phyloP scores from a whole-genome alignment of 1,140 invertebrate species.

The Panonychus citri region DNA sequence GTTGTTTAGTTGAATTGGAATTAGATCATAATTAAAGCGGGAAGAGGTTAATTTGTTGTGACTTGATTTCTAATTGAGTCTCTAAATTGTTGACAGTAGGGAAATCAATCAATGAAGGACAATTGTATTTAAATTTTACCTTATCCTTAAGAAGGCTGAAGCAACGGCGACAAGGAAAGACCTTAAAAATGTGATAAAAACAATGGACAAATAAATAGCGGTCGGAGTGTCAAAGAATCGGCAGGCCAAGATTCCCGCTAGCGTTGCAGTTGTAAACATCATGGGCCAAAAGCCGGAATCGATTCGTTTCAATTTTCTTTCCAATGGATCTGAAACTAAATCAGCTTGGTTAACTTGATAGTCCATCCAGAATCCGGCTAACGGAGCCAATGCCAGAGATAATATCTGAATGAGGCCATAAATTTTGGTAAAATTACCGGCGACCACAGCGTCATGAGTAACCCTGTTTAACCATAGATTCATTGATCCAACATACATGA shows the following conservation, averaged over 20 bases:
- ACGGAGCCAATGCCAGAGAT: slow-evolving; percentile 11
- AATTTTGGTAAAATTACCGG: slow-evolving; percentile 9
- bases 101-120: no score
- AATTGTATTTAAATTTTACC: slow-evolving; percentile 10
- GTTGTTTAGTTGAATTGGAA: no score
- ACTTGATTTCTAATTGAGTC: no score
- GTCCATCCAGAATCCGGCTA: slow-evolving; percentile 15
- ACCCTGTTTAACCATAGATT: slow-evolving; percentile 12
- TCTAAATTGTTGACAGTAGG: no score
- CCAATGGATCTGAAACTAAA: slow-evolving; percentile 8
- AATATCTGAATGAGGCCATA: slow-evolving; percentile 13
- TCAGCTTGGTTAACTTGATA: slow-evolving; percentile 8
- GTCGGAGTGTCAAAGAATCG: slow-evolving; percentile 13
- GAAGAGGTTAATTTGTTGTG: no score
- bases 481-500: slow-evolving; percentile 15
- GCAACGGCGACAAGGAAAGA: slow-evolving; percentile 15
- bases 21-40: no score
- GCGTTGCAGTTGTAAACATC: slow-evolving; percentile 12
- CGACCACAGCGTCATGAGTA: slow-evolving; percentile 4
- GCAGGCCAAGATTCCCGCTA: slow-evolving; percentile 10
- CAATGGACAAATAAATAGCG: slow-evolving; percentile 13
- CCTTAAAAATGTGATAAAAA: slow-evolving; percentile 14
- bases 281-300: slow-evolving; percentile 15
- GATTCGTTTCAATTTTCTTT: slow-evolving; percentile 9
- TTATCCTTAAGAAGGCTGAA: slow-evolving; percentile 14